Percentiles rank a stretch among this genome's conserved stretches.
phyloP scores from a whole-genome alignment of 2,888 invertebrate species.

The Campoplex capitator region DNA sequence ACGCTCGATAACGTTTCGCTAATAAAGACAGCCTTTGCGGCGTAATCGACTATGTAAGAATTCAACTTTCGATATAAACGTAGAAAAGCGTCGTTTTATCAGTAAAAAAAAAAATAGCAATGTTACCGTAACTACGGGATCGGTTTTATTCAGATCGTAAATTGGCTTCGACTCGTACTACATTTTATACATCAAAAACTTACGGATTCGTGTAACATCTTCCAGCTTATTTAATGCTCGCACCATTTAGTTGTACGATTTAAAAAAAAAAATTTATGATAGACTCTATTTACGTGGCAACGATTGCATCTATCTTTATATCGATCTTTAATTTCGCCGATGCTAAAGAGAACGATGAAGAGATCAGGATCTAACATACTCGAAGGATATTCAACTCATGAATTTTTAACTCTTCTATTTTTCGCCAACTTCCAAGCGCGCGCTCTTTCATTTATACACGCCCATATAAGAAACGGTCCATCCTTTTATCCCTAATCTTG shows the following conservation, averaged over 20 bases:
- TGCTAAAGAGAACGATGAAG: neutral
- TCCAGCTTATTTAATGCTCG: conserved; percentile 39
- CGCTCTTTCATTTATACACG: conserved; percentile 33
- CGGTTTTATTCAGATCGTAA: conserved; percentile 36
- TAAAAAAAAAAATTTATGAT: neutral
- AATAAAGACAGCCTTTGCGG: neutral
- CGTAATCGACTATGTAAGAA: neutral
- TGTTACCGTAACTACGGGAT: conserved; percentile 34
- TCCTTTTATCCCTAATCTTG: conserved; percentile 76
- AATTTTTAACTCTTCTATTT: conserved; percentile 31
- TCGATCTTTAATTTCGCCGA: conserved; percentile 30
- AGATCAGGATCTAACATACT: neutral
- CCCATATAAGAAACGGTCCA: conserved; percentile 51
- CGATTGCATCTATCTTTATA: conserved; percentile 41
- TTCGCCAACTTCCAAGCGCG: neutral
- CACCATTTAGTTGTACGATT: conserved; percentile 43
- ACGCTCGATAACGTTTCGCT: neutral
- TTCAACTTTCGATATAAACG: neutral
- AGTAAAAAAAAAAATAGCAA: neutral
- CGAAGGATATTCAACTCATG: conserved; percentile 32
- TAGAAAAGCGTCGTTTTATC: neutral
- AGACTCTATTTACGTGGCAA: conserved; percentile 31
- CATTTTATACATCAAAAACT: neutral
- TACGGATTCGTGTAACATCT: neutral
- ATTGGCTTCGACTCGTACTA: neutral